A percentile compares a stretch with the other conserved stretches of the same genome.
Conservation (phyloP, 2,888 invertebrate genomes). For the Drepanosiphum platanoidis region DNA sequence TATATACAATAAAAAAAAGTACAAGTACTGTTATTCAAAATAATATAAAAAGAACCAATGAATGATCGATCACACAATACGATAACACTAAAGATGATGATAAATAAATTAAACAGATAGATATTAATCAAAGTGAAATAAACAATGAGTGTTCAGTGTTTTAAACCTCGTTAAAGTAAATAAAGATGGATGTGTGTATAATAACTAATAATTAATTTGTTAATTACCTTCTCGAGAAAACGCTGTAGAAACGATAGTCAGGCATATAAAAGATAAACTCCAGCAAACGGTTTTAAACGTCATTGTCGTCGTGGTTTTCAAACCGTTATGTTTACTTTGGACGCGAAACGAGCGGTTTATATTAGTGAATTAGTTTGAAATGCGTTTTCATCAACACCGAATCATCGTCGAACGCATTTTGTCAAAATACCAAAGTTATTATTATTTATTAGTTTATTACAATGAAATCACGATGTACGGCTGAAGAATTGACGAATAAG, state of each 20-base stretch:
- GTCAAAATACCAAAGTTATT: too few species aligned
- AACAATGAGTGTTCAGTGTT: too few species aligned
- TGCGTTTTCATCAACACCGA: neutral
- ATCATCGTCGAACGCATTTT: too few species aligned
- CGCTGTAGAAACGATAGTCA: conserved; percentile 23
- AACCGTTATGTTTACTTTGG: neutral
- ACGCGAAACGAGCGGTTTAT: neutral
- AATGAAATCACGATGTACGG: neutral
- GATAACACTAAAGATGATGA: neutral
- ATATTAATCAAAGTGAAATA: too few species aligned
- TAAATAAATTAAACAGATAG: too few species aligned
- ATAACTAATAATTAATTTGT: conserved; percentile 6
- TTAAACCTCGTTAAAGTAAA: too few species aligned
- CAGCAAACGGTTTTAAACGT: conserved; percentile 4
- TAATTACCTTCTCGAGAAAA: conserved; percentile 46
- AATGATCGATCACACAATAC: neutral
- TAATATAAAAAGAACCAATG: too few species aligned
- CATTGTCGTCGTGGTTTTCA: neutral
- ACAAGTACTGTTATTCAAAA: too few species aligned
- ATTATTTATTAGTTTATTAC: too few species aligned
- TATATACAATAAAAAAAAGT: too few species aligned
- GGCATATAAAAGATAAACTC: conserved; percentile 17
- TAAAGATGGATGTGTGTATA: neutral
- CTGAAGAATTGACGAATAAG: neutral
- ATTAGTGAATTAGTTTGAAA: neutral